Evolutionary conservation across 2,888 invertebrate species (phyloP).

Genomic region (Antheraea yamamai): DNA sequence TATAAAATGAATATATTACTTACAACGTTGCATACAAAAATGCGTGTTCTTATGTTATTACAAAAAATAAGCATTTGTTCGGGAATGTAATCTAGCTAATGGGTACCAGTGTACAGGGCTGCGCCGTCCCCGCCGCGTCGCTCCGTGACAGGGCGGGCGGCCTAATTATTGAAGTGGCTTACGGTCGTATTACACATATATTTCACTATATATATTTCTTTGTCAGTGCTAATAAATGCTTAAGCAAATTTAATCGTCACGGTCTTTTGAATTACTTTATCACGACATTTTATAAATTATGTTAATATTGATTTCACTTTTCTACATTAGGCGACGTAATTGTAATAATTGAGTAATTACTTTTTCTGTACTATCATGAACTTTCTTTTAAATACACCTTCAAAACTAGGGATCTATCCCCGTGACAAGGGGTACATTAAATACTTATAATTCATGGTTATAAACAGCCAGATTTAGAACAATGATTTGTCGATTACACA

Average conservation of each 20-base stretch:
- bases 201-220: neutral
- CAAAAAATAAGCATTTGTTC: slow-evolving; percentile 18
- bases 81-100: slow-evolving; percentile 20
- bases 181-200: slow-evolving; percentile 2
- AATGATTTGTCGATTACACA: no score
- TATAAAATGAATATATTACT: neutral
- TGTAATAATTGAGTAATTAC: no score
- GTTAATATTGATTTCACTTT: neutral
- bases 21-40: neutral
- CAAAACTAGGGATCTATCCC: no score
- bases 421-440: no score
- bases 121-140: neutral
- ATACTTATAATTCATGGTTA: no score
- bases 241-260: neutral
- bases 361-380: no score
- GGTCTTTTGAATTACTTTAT: neutral
- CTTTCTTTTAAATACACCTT: no score
- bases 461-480: no score
- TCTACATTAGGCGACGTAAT: no score
- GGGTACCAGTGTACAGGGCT: slow-evolving; percentile 7
- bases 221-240: neutral
- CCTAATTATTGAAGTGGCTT: slow-evolving; percentile 18
- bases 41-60: slow-evolving; percentile 10
- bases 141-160: neutral
- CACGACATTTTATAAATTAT: no score